Conservation (phyloP, 2,888 invertebrate genomes). For the Troilus luridus region DNA sequence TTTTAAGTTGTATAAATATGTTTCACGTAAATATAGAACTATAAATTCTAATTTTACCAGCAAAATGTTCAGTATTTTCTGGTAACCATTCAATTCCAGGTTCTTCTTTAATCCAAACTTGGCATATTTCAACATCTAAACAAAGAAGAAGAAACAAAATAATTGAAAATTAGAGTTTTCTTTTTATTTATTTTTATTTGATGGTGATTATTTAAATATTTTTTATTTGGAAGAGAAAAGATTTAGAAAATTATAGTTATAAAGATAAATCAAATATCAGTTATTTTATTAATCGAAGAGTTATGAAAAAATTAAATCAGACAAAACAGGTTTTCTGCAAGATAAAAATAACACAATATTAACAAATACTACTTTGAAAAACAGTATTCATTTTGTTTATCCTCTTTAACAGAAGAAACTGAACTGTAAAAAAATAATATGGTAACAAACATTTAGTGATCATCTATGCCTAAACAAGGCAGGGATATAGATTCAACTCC, state of each 20-base stretch:
- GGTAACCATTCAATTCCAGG: conserved; percentile 23
- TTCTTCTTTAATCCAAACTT: conserved; percentile 29
- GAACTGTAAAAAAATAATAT: background rate
- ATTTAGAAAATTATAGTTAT: background rate
- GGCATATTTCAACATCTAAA: conserved; percentile 30
- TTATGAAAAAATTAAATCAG: background rate
- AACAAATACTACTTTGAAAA: conserved; percentile 15
- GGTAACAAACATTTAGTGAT: background rate
- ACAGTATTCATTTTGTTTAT: conserved; percentile 6
- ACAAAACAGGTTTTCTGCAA: background rate
- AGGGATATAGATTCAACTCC: too few relatives aligned
- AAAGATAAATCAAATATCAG: background rate
- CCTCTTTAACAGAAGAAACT: background rate
- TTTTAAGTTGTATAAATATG: background rate
- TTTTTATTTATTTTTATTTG: too few relatives aligned
- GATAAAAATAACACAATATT: background rate
- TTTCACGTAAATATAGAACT: background rate
- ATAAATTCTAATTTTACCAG: background rate
- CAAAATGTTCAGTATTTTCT: background rate
- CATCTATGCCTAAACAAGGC: too few relatives aligned
- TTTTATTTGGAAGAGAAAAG: too few relatives aligned
- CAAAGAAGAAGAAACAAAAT: background rate
- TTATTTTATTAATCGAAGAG: background rate
- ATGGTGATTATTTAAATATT: too few relatives aligned
- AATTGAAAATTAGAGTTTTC: background rate